Base-by-base conservation (phyloP, 2,888 invertebrate genomes). In the Sphaeridia pumilis region DNA sequence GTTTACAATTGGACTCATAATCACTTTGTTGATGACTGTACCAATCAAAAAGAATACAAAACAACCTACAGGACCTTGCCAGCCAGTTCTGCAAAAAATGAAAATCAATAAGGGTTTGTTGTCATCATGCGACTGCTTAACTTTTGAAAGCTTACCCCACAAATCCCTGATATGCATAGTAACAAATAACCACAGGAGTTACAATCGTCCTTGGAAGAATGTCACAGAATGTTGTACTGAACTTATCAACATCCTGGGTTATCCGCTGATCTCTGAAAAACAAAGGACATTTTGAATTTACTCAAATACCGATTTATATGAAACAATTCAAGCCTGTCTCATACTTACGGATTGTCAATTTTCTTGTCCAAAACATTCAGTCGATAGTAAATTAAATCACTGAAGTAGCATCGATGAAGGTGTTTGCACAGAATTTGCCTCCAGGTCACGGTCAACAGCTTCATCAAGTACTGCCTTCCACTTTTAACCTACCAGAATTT, bases 71-170 rank as follows among this genome's bases (percentile, higher is more conserved):
- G 77, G 77, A 14, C 78, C 78, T 26, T 76, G 64, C 68, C 73
- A 76, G 4, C 76, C 76, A 25, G 75, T 72, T 45, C 75, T 75
- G n/a, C n/a, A n/a, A n/a, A n/a, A n/a, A n/a, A n/a, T n/a, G n/a
- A n/a, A n/a, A n/a, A n/a, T n/a, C n/a, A n/a, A n/a, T n/a, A n/a
- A n/a, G n/a, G n/a, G n/a, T n/a, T n/a, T n/a, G n/a, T n/a, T n/a
- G n/a, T n/a, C n/a, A n/a, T n/a, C n/a, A n/a, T n/a, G n/a, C n/a
- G n/a, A n/a, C n/a, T n/a, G n/a, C n/a, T n/a, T n/a, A n/a, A n/a
- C n/a, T n/a, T n/a, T n/a, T n/a, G n/a, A n/a, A n/a, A n/a, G n/a
- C 68, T 63, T 61, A 75, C 75, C 71, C 70, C 28, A 62, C 60
- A 56, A 71, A 74, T 2, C 74, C 71, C 52, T 72, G 66, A 65